A percentile compares a stretch with the other conserved stretches of the same genome.
These are phyloP conservation scores for Drosophila limbata DNA, from an alignment of 2,888 invertebrate species.

Conservation along the genomic window DNA sequence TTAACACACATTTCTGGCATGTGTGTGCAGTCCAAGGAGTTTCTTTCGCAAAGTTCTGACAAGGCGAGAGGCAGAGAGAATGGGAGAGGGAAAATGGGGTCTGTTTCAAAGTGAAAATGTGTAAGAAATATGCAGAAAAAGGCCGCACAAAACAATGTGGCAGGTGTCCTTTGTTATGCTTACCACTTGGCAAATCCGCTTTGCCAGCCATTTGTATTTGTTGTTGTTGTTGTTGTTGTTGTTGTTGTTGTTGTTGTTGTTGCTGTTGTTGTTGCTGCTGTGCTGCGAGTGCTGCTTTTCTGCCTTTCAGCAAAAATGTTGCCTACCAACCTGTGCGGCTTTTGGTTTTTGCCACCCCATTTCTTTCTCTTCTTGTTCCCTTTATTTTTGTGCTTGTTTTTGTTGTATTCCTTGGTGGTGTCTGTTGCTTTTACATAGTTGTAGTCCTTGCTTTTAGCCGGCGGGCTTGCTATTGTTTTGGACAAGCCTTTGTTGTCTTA, in stretches of 20 bases:
- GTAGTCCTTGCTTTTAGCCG: conserved; percentile 41
- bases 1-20: conserved; percentile 38
- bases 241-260: conserved; percentile 6
- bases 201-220: conserved; percentile 50
- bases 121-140: conserved; percentile 73
- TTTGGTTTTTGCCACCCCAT: conserved; percentile 38
- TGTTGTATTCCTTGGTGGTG: conserved; percentile 29
- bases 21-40: conserved; percentile 19
- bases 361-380: conserved; percentile 13
- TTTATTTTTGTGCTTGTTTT: neutral
- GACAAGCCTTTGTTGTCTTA: conserved; percentile 67
- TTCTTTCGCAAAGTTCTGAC: conserved; percentile 47
- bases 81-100: conserved; percentile 20
- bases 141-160: conserved; percentile 62
- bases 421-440: conserved; percentile 55
- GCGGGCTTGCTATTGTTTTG: conserved; percentile 57
- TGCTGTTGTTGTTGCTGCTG: conserved; percentile 2
- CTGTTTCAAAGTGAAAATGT: conserved; percentile 74
- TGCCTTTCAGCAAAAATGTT: conserved; percentile 57
- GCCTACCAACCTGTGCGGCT: conserved; percentile 55
- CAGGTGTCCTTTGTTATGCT: conserved; percentile 82
- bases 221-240: conserved; percentile 16
- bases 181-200: conserved; percentile 80
- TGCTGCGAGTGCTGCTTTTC: conserved; percentile 15
- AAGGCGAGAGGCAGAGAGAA: conserved; percentile 13